phyloP scores from a whole-genome alignment of 2,888 invertebrate species.

The Sphecodes monilicornis region DNA sequence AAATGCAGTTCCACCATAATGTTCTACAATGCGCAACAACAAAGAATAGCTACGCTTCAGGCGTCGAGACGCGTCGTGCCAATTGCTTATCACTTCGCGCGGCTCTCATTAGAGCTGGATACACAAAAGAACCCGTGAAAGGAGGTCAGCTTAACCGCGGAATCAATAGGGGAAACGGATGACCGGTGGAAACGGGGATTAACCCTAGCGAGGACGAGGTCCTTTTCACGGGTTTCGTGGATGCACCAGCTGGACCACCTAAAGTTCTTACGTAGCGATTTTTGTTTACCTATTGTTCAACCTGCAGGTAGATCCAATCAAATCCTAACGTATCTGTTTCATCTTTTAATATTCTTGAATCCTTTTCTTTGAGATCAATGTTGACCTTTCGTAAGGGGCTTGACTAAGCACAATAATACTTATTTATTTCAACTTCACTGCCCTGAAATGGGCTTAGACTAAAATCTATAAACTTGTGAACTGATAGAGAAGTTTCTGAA shows the following conservation, averaged over 20 bases:
- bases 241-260: background rate
- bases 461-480: too few relatives aligned
- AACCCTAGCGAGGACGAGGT: background rate
- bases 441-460: too few relatives aligned
- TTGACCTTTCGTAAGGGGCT: background rate
- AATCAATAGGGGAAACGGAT: background rate
- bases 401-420: too few relatives aligned
- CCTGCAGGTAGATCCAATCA: background rate
- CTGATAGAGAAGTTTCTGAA: too few relatives aligned
- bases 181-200: background rate
- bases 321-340: background rate
- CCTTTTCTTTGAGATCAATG: background rate
- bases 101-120: background rate
- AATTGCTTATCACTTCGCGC: background rate
- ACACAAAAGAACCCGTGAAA: constrained; percentile 1
- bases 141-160: background rate
- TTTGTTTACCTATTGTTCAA: background rate
- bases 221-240: background rate
- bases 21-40: background rate
- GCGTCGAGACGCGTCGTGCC: background rate
- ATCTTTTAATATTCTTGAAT: background rate
- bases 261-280: background rate
- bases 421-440: too few relatives aligned
- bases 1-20: background rate
- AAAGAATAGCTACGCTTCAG: background rate